Base-by-base conservation (phyloP, 2,888 invertebrate species). In the Cantharis nigra region DNA sequence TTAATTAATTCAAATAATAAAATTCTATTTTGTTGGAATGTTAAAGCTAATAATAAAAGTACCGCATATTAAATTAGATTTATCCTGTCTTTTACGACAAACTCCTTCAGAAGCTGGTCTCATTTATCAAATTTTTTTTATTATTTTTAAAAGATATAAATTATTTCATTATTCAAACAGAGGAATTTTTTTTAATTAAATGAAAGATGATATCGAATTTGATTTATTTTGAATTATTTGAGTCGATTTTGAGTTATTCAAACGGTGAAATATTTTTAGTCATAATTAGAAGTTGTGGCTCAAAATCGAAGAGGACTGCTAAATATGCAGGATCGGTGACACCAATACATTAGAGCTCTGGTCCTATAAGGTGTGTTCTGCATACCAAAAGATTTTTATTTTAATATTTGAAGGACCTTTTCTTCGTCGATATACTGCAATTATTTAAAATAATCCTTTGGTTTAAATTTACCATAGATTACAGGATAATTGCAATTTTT, bases 261-360 rank as follows among this genome's bases (percentile, higher is more conserved):
- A 49, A 49, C 9, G 49, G 3, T 49, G 49, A 49, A 49, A 49
- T 49, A 49, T 49, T 49, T 49, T 49, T 49, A n/a, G 49, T 49
- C 49, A 49, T 77, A 77, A 77, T 77, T 77, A 77, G 70, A 69
- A 65, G 65, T 62, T 62, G 49, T 33, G 70, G 71, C 28, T 69
- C 74, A 72, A 78, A 73, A 78, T 78, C 78, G 78, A 78, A 75
- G 63, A 73, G 78, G 78, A 83, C 86, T 85, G 84, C 85, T 87
- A 87, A 87, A 87, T 87, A 87, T 86, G 84, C 86, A 86, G 85
- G 85, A 85, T 85, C 83, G 84, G 84, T 84, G 85, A 85, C 86
- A 87, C 85, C 85, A 85, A 87, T 87, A 86, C 84, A 87, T 87
- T 86, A 87, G 84, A 83, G 84, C 82, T 72, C 80, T 49, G 69